These are phyloP conservation scores for Erpobdella octoculata DNA, from an alignment of 2,888 invertebrate genomes.

Conservation along the genomic window DNA sequence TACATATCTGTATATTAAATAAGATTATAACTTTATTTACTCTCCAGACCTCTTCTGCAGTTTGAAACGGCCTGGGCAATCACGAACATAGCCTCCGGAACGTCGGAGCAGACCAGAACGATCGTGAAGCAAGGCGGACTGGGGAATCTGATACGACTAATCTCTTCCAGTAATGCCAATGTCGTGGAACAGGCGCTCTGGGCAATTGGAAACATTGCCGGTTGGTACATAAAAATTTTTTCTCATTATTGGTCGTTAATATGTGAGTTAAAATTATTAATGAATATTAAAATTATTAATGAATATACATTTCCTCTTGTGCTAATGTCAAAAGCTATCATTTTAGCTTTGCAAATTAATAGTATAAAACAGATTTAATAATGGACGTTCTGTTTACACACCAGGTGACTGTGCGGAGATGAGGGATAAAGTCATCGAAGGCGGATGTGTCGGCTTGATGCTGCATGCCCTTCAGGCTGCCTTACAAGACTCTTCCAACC, in stretches of 20 bases:
- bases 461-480: neutral
- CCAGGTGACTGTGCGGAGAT: constrained; percentile 57
- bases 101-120: constrained; percentile 76
- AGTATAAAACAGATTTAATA: neutral
- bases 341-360: neutral
- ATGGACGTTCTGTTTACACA: too few relatives aligned
- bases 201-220: constrained; percentile 96
- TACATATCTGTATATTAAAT: neutral
- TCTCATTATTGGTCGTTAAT: too few relatives aligned
- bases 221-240: constrained; percentile 58
- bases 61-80: constrained; percentile 96
- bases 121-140: constrained; percentile 81
- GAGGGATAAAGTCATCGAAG: constrained; percentile 70
- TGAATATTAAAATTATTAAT: too few relatives aligned
- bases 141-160: constrained; percentile 67
- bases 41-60: constrained; percentile 56
- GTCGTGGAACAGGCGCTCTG: constrained; percentile 73
- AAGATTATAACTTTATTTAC: too few relatives aligned
- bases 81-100: constrained; percentile 93
- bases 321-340: neutral
- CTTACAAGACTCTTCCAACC: too few relatives aligned
- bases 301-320: too few relatives aligned
- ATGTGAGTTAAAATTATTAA: too few relatives aligned
- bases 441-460: constrained; percentile 62
- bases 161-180: constrained; percentile 61